These are phyloP conservation scores for Sesia apiformis DNA, from an alignment of 2,888 invertebrate genomes.

Conservation along the genomic window DNA sequence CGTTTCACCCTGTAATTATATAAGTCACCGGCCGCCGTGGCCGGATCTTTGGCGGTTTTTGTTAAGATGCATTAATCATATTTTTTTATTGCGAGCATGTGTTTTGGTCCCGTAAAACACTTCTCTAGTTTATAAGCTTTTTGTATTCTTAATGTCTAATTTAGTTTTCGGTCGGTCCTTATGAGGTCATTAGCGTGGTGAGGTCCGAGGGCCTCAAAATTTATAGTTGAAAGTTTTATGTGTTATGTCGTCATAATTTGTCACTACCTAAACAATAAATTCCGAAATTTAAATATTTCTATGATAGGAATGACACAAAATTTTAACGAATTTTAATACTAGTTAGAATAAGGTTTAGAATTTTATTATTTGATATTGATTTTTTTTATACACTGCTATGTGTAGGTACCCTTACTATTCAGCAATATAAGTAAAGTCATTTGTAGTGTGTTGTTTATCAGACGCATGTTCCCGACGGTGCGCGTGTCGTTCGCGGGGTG, in stretches of 20 bases:
- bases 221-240: constrained; percentile 28
- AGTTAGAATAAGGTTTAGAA: too few species aligned
- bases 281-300: not conserved
- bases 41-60: constrained; percentile 63
- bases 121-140: constrained; percentile 59
- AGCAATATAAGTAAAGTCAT: too few species aligned
- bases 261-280: constrained; percentile 14
- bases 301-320: too few species aligned
- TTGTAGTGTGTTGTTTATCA: constrained; percentile 45
- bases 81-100: constrained; percentile 69
- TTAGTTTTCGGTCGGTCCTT: constrained; percentile 54
- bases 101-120: constrained; percentile 66
- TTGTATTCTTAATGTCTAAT: constrained; percentile 62
- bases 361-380: too few species aligned
- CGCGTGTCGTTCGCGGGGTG: constrained; percentile 93
- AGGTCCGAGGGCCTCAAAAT: constrained; percentile 30
- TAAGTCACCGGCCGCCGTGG: constrained; percentile 56
- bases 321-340: too few species aligned
- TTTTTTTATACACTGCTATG: too few species aligned
- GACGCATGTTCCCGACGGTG: constrained; percentile 98
- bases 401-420: too few species aligned
- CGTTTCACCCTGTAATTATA: constrained; percentile 73
- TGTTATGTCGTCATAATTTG: constrained; percentile 41
- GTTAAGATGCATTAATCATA: constrained; percentile 67
- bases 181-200: constrained; percentile 57